Conservation (phyloP, 2,888 invertebrate genomes). For the Drosophila ustulata region DNA sequence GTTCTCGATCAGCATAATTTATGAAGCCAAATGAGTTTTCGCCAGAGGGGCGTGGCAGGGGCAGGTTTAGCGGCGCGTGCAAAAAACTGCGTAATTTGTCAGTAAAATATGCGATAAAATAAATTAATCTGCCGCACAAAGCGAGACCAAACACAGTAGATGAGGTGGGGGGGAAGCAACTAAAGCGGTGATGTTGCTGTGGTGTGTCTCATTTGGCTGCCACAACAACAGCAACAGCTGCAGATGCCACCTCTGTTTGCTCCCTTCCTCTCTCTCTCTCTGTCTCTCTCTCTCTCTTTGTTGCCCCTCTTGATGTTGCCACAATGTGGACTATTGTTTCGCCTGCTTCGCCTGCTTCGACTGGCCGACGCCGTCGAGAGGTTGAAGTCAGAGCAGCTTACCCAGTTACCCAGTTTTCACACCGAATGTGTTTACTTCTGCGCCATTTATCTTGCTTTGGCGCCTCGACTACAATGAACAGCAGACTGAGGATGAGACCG, state of each 20-base stretch:
- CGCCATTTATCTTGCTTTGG: conserved; percentile 77
- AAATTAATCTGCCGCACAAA: conserved; percentile 63
- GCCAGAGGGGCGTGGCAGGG: background rate
- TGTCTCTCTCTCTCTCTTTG: background rate
- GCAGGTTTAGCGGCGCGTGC: background rate
- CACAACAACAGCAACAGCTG: conserved; percentile 38
- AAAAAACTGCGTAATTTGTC: conserved; percentile 36
- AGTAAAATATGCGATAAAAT: conserved; percentile 58
- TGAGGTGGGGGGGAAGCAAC: no score
- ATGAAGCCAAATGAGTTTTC: conserved; percentile 40
- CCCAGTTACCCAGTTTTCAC: conserved; percentile 61
- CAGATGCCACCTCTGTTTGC: conserved; percentile 8
- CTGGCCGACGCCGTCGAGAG: conserved; percentile 19
- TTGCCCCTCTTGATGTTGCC: conserved; percentile 7
- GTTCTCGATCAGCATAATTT: conserved; percentile 55
- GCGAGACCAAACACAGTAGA: conserved; percentile 16
- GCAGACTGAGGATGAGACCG: conserved; percentile 17
- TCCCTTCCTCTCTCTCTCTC: background rate
- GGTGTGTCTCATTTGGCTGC: conserved; percentile 31
- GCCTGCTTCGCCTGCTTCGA: conserved; percentile 48
- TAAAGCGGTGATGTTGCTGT: conserved; percentile 6
- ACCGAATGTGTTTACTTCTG: conserved; percentile 75
- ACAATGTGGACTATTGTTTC: conserved; percentile 57
- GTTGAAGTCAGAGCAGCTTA: conserved; percentile 6
- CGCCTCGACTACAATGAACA: conserved; percentile 68